phyloP scores from a whole-genome alignment of 2,113 vertebrate species.

The Prietella phreatophila region DNA sequence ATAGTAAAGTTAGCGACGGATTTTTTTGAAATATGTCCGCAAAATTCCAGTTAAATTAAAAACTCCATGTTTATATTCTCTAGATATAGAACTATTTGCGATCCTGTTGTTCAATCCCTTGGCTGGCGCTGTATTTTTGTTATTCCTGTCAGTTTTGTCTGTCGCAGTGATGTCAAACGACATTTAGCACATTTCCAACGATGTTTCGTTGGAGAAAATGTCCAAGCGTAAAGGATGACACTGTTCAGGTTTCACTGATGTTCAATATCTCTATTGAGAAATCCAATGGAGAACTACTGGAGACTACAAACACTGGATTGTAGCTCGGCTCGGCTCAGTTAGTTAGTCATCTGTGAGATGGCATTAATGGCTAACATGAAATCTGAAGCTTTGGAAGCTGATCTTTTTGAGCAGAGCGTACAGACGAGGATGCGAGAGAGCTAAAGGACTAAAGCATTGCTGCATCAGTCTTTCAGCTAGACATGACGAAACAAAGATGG shows the following conservation, averaged over 20 bases:
- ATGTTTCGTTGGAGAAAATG: neutral
- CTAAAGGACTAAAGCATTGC: neutral
- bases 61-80: neutral
- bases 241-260: neutral
- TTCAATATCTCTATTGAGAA: neutral
- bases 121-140: neutral
- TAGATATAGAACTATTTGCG: neutral
- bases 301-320: neutral
- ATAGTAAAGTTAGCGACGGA: constrained; percentile 56
- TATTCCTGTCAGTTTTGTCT: neutral
- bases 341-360: neutral
- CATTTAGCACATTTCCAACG: neutral
- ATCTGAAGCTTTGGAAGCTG: neutral
- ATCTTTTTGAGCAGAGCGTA: neutral
- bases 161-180: neutral
- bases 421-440: neutral
- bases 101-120: neutral
- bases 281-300: neutral
- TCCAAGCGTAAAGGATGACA: neutral
- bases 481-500: neutral
- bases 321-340: neutral
- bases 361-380: neutral
- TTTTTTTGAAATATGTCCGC: neutral
- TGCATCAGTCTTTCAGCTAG: neutral
- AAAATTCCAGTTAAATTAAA: neutral